phyloP scores from a whole-genome alignment of 2,113 vertebrate genomes.

The Pyrgilauda ruficollis region DNA sequence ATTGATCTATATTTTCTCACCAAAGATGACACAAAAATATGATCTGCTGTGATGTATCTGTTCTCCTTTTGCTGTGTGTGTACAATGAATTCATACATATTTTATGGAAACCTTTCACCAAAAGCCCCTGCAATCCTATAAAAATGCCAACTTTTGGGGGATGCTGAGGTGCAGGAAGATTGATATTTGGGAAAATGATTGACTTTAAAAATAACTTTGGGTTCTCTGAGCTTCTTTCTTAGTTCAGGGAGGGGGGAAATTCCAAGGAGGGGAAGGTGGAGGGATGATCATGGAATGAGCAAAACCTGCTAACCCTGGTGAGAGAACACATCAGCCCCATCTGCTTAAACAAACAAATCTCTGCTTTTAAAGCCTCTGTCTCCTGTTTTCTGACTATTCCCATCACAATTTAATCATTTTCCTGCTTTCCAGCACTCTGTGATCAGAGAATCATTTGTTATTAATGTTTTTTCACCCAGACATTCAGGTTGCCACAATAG shows the following conservation, averaged over 20 bases:
- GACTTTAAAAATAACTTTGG: neutral
- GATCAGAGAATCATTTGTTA: neutral
- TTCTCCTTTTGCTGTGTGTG: neutral
- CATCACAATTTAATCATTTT: neutral
- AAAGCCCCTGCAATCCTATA: neutral
- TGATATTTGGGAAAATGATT: neutral
- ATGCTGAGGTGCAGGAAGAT: neutral
- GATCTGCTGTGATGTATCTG: slow-evolving; percentile 21
- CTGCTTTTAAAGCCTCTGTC: neutral
- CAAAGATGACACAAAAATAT: slow-evolving; percentile 22
- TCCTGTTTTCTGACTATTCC: neutral
- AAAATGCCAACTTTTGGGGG: neutral
- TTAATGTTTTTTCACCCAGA: neutral
- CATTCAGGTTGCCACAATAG: neutral
- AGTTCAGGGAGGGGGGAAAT: neutral
- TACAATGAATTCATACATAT: slow-evolving; percentile 42
- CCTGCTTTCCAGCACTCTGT: neutral
- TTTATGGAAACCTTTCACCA: slow-evolving; percentile 33
- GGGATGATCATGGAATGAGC: neutral
- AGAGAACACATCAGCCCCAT: neutral
- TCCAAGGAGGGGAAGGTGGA: neutral
- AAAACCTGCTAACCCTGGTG: neutral
- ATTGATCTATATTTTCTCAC: slow-evolving; percentile 33
- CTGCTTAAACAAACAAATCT: neutral
- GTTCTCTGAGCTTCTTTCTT: neutral